phyloP scores from a whole-genome alignment of 2,113 vertebrate genomes.

The Phylloscopus trochiloides region DNA sequence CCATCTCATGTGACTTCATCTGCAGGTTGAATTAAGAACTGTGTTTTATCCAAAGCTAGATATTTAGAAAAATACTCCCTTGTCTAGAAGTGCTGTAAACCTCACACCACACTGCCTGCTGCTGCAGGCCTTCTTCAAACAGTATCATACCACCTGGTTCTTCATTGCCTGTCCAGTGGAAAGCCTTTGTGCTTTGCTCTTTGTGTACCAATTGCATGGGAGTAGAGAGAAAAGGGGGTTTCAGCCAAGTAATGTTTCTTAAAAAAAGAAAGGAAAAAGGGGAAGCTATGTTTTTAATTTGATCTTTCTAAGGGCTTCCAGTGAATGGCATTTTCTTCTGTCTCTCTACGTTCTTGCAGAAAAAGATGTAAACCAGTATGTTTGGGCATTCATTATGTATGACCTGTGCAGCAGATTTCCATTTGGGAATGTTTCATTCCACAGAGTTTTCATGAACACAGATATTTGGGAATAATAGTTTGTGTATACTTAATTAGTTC shows the following conservation, averaged over 20 bases:
- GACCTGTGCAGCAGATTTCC: not conserved
- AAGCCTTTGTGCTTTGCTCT: not conserved
- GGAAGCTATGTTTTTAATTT: not conserved
- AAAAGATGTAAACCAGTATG: not conserved
- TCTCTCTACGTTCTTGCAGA: accelerated
- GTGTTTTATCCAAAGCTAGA: not conserved
- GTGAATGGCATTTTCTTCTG: not conserved
- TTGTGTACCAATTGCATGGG: not conserved
- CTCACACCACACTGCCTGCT: accelerated
- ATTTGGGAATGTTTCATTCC: not conserved
- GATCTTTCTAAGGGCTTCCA: not conserved
- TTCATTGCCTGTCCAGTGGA: not conserved
- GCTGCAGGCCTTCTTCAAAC: not conserved
- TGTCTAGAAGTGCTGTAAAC: not conserved
- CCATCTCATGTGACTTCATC: not conserved
- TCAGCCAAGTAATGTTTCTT: not conserved
- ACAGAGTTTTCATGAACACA: not conserved
- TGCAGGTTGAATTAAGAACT: not conserved
- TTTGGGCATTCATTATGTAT: not conserved
- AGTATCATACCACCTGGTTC: not conserved
- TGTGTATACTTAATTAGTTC: not conserved
- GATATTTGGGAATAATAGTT: not conserved
- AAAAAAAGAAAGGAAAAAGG: not conserved
- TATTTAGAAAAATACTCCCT: not conserved
- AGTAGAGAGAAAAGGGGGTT: not conserved